Conservation (phyloP, 1,140 invertebrate species). For the Bactericera cockerelli region DNA sequence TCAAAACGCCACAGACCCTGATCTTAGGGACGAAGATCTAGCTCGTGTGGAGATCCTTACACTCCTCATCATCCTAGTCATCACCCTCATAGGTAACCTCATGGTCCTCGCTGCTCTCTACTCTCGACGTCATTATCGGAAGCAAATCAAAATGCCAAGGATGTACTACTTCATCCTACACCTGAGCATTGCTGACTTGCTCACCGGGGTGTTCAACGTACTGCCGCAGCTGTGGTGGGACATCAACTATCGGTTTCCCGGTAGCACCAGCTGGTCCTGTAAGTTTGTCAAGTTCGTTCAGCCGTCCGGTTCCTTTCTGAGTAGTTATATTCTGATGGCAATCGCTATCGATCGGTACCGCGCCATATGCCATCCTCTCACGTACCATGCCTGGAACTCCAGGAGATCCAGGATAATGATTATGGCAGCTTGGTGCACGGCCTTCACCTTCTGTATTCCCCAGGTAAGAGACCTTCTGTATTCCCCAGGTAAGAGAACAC, state of each 20-base stretch:
- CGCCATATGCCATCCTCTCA: constrained; percentile 47
- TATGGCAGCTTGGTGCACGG: constrained; percentile 40
- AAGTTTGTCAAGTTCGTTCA: constrained; percentile 52
- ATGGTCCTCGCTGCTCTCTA: constrained; percentile 42
- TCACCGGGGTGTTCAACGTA: constrained; percentile 52
- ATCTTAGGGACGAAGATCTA: constrained; percentile 33
- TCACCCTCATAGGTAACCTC: constrained; percentile 47
- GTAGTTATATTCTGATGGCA: constrained; percentile 46
- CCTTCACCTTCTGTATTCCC: constrained; percentile 43
- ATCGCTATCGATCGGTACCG: constrained; percentile 51
- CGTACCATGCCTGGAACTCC: constrained; percentile 38
- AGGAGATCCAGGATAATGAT: constrained; percentile 40
- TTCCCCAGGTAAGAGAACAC: no score
- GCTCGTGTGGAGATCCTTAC: constrained; percentile 44
- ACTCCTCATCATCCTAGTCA: constrained; percentile 40
- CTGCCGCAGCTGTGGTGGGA: constrained; percentile 59
- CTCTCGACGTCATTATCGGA: constrained; percentile 30
- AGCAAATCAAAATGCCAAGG: constrained; percentile 41
- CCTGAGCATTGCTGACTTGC: constrained; percentile 50
- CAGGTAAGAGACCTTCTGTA: constrained; percentile 34
- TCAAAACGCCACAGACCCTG: constrained; percentile 12
- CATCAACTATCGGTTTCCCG: constrained; percentile 40
- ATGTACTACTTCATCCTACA: constrained; percentile 63
- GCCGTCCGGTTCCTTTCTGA: constrained; percentile 46
- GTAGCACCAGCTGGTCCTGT: constrained; percentile 44